Evolutionary conservation across 2,113 vertebrate species (phyloP).

Genomic region (Edolisoma coerulescens): DNA sequence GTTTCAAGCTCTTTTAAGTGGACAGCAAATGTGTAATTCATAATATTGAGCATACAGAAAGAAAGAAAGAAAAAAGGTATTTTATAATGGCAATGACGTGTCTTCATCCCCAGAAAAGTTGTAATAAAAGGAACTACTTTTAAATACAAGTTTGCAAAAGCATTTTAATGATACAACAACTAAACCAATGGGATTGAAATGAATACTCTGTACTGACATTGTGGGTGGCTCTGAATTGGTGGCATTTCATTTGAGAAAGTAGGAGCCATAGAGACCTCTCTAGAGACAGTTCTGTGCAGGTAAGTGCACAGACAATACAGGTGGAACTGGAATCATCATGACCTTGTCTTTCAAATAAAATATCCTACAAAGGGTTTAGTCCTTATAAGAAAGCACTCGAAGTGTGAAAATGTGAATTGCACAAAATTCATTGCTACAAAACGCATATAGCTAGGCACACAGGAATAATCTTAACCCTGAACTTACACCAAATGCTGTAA

Average conservation of each 20-base stretch:
- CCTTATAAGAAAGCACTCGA: background rate
- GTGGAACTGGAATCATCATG: background rate
- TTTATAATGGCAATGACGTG: background rate
- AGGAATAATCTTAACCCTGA: background rate
- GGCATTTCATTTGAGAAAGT: background rate
- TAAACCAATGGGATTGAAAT: background rate
- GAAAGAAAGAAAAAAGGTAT: background rate
- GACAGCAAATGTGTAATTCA: background rate
- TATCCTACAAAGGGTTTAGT: background rate
- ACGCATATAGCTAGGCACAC: background rate
- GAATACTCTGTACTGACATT: background rate
- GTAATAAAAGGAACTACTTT: background rate
- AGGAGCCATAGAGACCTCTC: background rate
- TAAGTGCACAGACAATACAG: background rate
- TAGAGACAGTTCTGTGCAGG: background rate
- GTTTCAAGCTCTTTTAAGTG: background rate
- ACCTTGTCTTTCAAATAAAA: background rate
- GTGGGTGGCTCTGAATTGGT: background rate
- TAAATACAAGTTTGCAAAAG: background rate
- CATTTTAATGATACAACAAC: background rate
- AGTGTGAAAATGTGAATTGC: background rate
- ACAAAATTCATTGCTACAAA: background rate
- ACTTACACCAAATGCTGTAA: accelerated
- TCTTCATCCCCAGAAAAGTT: background rate
- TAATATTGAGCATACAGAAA: background rate